Conservation (phyloP, 1,140 invertebrate genomes). For the Parapsyche elsis region DNA sequence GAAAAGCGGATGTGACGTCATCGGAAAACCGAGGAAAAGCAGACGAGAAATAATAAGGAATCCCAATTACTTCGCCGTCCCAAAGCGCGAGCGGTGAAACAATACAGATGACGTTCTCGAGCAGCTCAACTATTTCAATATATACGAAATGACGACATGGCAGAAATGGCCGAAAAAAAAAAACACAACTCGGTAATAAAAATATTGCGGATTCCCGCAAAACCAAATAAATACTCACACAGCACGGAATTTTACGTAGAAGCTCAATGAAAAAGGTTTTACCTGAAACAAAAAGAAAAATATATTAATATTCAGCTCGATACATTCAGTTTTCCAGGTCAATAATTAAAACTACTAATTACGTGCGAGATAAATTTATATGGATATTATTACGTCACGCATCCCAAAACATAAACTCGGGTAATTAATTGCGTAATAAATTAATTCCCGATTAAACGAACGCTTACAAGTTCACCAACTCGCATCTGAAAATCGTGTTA, state of each 20-base stretch:
- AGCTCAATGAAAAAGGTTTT: background rate
- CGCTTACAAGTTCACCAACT: constrained; percentile 1
- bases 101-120: constrained; percentile 2
- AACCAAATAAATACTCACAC: no score
- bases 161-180: no score
- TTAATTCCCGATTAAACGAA: constrained; percentile 4
- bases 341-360: background rate
- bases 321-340: no score
- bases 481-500: constrained; percentile 9
- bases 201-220: no score
- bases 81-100: constrained; percentile 10
- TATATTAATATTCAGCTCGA: no score
- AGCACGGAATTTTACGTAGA: no score
- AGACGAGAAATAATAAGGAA: constrained; percentile 33
- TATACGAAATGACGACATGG: background rate
- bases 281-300: constrained; percentile 11
- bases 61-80: constrained; percentile 37
- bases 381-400: no score
- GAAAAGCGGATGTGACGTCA: constrained; percentile 23
- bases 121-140: constrained; percentile 30
- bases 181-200: no score
- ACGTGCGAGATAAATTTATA: background rate
- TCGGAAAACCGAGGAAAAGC: background rate
- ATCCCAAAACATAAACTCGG: background rate
- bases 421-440: constrained; percentile 7